Percentiles rank a stretch among this genome's conserved stretches.
Conservation (phyloP, 2,888 invertebrate genomes). For the Apoda limacodes region DNA sequence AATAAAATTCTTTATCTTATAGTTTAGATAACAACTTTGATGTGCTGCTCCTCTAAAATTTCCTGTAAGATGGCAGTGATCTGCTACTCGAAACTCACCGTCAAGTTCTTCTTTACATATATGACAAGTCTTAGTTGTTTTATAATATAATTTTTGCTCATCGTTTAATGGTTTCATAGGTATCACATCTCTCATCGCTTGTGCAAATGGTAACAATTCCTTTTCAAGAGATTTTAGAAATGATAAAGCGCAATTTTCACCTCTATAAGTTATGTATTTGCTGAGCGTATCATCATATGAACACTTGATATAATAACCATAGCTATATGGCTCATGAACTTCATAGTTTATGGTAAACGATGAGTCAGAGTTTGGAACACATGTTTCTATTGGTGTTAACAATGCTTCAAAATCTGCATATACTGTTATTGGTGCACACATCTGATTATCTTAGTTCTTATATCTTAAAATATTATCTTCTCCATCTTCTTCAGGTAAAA, state of each 20-base stretch:
- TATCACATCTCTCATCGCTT: no score
- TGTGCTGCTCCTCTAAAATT: constrained; percentile 1
- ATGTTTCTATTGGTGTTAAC: neutral
- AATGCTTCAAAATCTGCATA: constrained; percentile 3
- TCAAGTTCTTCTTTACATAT: no score
- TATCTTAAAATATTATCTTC: no score
- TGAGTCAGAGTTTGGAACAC: neutral
- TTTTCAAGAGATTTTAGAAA: neutral
- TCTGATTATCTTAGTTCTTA: no score
- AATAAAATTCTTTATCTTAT: neutral
- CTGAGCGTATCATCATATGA: neutral
- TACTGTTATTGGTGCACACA: no score
- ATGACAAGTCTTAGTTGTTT: neutral
- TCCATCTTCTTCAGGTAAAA: no score
- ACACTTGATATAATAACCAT: constrained; percentile 2
- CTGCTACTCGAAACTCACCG: neutral
- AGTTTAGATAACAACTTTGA: neutral
- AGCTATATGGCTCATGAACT: no score
- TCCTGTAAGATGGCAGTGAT: constrained; percentile 1
- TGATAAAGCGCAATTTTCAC: neutral
- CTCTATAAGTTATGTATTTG: constrained; percentile 1
- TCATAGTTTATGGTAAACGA: no score
- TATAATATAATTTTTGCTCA: neutral
- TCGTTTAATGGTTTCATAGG: neutral
- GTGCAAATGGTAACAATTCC: no score